These are phyloP conservation scores for Tetraneura akinire DNA, from an alignment of 1,140 invertebrate species.

Conservation along the genomic window DNA sequence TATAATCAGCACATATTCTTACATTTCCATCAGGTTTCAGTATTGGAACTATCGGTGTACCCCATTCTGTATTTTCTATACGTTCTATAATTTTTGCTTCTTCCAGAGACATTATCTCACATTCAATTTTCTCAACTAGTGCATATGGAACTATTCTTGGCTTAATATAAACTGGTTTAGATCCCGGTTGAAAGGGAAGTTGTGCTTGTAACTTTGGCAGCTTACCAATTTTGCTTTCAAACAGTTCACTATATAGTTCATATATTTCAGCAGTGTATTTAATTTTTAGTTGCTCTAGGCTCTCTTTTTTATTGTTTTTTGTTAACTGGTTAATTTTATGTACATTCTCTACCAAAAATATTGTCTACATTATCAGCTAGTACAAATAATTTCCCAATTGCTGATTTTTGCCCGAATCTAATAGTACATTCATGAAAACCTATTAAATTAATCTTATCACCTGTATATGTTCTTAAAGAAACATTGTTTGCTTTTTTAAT, in stretches of 20 bases:
- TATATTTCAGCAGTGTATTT: no score
- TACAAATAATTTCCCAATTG: no score
- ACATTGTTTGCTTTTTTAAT: no score
- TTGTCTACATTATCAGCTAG: no score
- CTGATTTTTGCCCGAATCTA: no score
- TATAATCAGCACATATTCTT: conserved; percentile 59
- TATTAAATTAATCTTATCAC: no score
- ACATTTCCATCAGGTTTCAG: conserved; percentile 58
- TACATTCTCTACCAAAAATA: no score
- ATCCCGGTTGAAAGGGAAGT: conserved; percentile 26
- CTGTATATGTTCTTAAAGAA: no score
- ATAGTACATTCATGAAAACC: no score
- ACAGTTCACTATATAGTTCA: conserved; percentile 4
- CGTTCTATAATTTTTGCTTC: conserved; percentile 55
- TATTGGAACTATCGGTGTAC: conserved; percentile 59
- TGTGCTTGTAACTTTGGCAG: conserved; percentile 21
- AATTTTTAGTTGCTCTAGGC: no score
- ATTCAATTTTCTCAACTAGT: conserved; percentile 40
- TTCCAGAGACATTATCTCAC: conserved; percentile 51
- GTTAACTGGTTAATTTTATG: no score
- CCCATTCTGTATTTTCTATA: conserved; percentile 56
- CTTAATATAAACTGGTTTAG: conserved; percentile 42
- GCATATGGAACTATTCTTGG: conserved; percentile 52
- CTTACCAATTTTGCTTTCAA: conserved; percentile 53
- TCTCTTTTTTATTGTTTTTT: no score